Conservation (phyloP, 2,797 vertebrate genomes). For the Melanotaenia nigrans region DNA sequence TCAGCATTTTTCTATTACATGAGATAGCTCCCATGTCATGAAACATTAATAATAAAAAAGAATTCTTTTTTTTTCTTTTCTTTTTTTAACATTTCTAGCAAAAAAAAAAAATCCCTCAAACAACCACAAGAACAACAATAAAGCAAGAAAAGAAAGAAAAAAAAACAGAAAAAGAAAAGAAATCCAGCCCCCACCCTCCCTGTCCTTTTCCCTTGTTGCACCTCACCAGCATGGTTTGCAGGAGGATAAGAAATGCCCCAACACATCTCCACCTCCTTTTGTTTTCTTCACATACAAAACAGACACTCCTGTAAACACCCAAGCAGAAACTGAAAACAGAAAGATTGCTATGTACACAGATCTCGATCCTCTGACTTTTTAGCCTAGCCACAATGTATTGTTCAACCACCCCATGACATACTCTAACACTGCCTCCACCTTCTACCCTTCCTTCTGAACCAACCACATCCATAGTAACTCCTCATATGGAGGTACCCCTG, state of each 20-base stretch:
- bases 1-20: constrained; percentile 55
- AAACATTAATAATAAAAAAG: constrained; percentile 61
- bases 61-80: not conserved
- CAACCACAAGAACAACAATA: constrained; percentile 80
- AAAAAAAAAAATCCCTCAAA: constrained; percentile 69
- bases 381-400: constrained; percentile 54
- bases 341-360: constrained; percentile 78
- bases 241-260: constrained; percentile 56
- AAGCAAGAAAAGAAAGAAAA: constrained; percentile 72
- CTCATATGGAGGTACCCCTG: constrained; percentile 98
- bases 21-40: constrained; percentile 63
- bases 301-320: constrained; percentile 62
- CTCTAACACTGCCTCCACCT: constrained; percentile 29
- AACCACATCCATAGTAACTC: constrained; percentile 48
- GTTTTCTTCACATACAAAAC: constrained; percentile 59
- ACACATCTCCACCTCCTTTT: constrained; percentile 52
- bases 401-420: constrained; percentile 51
- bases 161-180: constrained; percentile 77
- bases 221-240: constrained; percentile 58
- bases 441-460: constrained; percentile 42
- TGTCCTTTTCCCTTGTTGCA: constrained; percentile 36
- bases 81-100: constrained; percentile 63
- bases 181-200: constrained; percentile 51
- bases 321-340: constrained; percentile 72
- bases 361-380: constrained; percentile 54